These are phyloP conservation scores for Lepilemur septentrionalis DNA, from an alignment of 2,797 vertebrate genomes.

Conservation along the genomic window DNA sequence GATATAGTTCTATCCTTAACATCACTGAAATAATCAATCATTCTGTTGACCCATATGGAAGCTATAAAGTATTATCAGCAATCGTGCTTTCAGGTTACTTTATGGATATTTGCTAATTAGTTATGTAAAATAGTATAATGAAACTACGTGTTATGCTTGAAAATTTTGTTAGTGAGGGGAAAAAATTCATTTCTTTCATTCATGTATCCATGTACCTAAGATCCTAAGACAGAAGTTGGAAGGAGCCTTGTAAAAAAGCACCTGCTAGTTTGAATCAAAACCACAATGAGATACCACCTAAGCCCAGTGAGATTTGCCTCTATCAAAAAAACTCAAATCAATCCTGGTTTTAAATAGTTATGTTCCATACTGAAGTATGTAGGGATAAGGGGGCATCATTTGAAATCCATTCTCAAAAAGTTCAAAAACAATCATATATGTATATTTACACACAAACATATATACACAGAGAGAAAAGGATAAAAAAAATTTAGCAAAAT, in stretches of 20 bases:
- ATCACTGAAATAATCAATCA: neutral
- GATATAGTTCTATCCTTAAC: neutral
- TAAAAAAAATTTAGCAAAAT: neutral
- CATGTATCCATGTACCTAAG: neutral
- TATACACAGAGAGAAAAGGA: neutral
- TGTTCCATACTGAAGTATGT: neutral
- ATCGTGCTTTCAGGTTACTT: neutral
- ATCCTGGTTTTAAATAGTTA: neutral
- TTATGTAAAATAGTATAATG: neutral
- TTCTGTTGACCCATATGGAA: neutral
- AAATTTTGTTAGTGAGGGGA: neutral
- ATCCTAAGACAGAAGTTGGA: neutral
- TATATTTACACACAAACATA: neutral
- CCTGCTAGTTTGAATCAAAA: no score
- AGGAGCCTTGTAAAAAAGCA: neutral
- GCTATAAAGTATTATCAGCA: neutral
- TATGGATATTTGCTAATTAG: neutral
- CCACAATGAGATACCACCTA: no score
- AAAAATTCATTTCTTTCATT: neutral
- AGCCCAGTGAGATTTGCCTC: no score
- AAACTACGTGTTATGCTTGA: neutral
- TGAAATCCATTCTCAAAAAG: neutral
- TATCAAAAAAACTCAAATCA: neutral
- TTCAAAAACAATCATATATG: neutral
- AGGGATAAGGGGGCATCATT: neutral